Base-by-base conservation (phyloP, 2,797 vertebrate genomes). In the Remorina albescens region DNA sequence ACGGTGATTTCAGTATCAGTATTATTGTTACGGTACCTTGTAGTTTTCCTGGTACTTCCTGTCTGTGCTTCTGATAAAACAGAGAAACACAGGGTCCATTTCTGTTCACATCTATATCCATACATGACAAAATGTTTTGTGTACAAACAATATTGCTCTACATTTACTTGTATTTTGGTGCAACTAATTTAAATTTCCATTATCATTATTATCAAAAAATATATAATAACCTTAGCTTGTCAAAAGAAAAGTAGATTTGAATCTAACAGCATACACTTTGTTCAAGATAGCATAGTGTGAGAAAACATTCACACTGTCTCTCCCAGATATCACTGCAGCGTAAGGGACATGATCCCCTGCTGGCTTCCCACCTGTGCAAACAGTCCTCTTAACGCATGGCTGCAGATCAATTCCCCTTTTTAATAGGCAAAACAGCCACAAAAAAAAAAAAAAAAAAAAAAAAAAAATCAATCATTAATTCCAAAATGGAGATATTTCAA, bases 1-100 rank as follows among this genome's bases (percentile, higher is more conserved):
- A 66, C 74, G 51, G 70, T 75, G 74, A 59, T 88, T 85, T 89
- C 83, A 88, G 91, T 89, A 92, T 88, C 76, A 74, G n/a, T 66
- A 71, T 78, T 76, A 68, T 86, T 87, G 74, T 80, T 51, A 51
- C 59, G 67, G 2, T 56, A 76, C 75, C 77, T 83, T 64, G 54
- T 15, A 21, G 61, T 47, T 62, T 67, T 47, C n/a, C n/a, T 50
- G 54, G 51, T 74, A 65, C 74, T 79, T 74, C 74, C 62, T 68
- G 71, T 36, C 49, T 46, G 54, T 37, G 80, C 67, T 56, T 76
- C 64, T 67, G 78, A 89, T 81, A 82, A 90, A 72, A 71, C 74
- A 61, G 26, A 68, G 8, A 34, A 72, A 74, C 56, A 57, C 44
- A 54, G 15, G n/a, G 47, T 66, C 50, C 37, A 16, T 71, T 76